Evolutionary conservation across 2,797 vertebrate genomes (phyloP).

Genomic region (Paguma larvata): DNA sequence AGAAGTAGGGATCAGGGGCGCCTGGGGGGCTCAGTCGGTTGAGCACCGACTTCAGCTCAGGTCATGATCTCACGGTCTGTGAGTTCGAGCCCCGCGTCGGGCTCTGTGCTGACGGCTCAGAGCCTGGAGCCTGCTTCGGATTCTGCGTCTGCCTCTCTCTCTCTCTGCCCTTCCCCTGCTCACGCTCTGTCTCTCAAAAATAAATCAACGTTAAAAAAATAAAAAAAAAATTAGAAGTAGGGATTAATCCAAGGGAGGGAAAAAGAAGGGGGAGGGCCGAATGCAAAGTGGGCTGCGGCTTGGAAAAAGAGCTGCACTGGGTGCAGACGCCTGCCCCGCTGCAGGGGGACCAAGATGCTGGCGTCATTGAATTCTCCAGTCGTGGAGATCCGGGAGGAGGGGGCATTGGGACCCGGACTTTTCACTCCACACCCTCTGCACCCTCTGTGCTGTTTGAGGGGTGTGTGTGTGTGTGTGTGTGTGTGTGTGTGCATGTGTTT

Average conservation of each 20-base stretch:
- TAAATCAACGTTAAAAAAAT: too few relatives aligned
- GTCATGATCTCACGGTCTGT: too few relatives aligned
- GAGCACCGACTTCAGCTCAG: too few relatives aligned
- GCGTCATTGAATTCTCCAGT: rapidly evolving
- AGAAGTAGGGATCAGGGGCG: background rate
- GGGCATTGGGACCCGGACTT: background rate
- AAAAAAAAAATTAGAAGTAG: background rate
- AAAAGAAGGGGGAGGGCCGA: background rate
- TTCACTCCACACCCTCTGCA: background rate
- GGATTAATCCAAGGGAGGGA: background rate
- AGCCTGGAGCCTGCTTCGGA: too few relatives aligned
- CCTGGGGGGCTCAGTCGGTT: too few relatives aligned
- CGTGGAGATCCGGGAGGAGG: background rate
- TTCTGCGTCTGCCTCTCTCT: too few relatives aligned
- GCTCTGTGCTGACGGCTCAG: too few relatives aligned
- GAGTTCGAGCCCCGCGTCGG: too few relatives aligned
- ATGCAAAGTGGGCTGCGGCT: background rate
- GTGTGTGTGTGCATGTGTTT: background rate
- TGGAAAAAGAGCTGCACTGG: background rate
- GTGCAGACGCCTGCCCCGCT: rapidly evolving
- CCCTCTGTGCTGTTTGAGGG: background rate
- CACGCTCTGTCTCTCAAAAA: too few relatives aligned
- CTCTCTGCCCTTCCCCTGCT: too few relatives aligned
- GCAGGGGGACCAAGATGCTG: background rate
- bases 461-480: background rate